phyloP scores from a whole-genome alignment of 2,113 vertebrate species.

The Pelusios castaneus region DNA sequence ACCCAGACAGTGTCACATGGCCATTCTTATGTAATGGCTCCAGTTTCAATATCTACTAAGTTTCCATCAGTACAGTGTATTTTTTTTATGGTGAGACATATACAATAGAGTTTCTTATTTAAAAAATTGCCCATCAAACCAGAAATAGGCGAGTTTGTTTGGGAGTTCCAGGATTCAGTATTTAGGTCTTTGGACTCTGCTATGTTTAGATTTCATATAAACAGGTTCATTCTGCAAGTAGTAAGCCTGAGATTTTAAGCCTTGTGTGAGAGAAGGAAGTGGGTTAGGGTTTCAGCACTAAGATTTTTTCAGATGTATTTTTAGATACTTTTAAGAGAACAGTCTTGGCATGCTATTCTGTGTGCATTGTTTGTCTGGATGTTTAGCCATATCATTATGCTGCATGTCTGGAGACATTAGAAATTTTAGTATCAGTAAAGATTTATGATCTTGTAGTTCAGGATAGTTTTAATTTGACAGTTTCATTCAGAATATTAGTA shows the following conservation, averaged over 20 bases:
- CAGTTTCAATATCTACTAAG: not conserved
- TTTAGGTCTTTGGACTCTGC: constrained; percentile 21
- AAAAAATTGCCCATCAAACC: not conserved
- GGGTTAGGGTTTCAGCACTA: not conserved
- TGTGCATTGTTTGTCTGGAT: not conserved
- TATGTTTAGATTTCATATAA: not conserved
- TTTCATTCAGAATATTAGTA: not conserved
- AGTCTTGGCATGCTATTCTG: not conserved
- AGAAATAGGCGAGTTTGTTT: constrained; percentile 14
- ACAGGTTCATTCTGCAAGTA: constrained; percentile 15
- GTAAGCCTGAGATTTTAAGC: constrained; percentile 6
- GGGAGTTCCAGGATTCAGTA: constrained; percentile 28
- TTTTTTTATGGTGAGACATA: not conserved
- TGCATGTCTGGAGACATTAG: not conserved
- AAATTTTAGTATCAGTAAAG: not conserved
- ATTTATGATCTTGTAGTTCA: not conserved
- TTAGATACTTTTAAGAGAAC: constrained; percentile 6
- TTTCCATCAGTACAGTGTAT: not conserved
- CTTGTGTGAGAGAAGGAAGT: not conserved
- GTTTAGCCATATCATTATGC: not conserved
- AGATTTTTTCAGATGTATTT: constrained; percentile 29
- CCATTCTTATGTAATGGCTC: not conserved
- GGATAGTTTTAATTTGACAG: not conserved
- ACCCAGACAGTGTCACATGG: no score
- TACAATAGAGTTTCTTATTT: not conserved